phyloP scores from a whole-genome alignment of 2,888 invertebrate genomes.

The Drymonia ruficornis region DNA sequence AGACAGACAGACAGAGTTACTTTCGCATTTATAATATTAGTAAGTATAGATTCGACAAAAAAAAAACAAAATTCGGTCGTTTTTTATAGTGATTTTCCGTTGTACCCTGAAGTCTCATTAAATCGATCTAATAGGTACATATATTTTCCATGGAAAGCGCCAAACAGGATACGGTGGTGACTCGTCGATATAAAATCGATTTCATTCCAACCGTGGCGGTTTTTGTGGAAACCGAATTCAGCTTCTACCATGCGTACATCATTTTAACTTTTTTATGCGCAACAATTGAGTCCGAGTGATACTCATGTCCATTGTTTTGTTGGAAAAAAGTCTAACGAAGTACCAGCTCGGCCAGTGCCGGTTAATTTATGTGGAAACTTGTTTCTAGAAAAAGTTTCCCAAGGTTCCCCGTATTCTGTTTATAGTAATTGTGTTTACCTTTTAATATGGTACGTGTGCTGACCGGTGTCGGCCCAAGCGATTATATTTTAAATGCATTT shows the following conservation, averaged over 20 bases:
- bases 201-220: background rate
- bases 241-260: background rate
- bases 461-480: slow-evolving; percentile 5
- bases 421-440: slow-evolving; percentile 21
- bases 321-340: slow-evolving; percentile 42
- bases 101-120: no score
- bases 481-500: slow-evolving; percentile 17
- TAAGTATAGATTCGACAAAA: no score
- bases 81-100: no score
- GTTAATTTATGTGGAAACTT: slow-evolving; percentile 34
- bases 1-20: no score
- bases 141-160: background rate
- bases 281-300: slow-evolving; percentile 24
- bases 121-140: no score
- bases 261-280: slow-evolving; percentile 20
- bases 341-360: slow-evolving; percentile 19
- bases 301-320: slow-evolving; percentile 47
- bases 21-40: no score
- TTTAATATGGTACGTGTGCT: slow-evolving; percentile 16
- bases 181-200: background rate
- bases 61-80: no score
- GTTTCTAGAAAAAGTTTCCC: slow-evolving; percentile 43
- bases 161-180: slow-evolving; percentile 1
- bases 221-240: background rate
- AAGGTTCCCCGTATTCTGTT: slow-evolving; percentile 35